Base-by-base conservation (phyloP, 2,113 vertebrate genomes). In the Myotis yumanensis region DNA sequence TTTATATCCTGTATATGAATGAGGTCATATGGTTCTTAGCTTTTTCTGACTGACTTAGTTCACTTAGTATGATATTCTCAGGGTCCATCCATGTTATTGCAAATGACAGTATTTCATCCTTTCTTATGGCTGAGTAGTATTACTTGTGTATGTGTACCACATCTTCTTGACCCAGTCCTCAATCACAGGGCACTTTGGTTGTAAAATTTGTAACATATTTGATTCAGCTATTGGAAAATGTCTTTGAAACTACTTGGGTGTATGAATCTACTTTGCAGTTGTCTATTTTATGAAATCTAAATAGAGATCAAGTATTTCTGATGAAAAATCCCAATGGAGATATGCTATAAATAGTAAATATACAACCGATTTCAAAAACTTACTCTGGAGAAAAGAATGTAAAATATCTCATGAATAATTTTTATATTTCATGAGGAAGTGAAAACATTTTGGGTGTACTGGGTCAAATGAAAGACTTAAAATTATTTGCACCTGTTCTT, bases 401-500 rank as follows among this genome's bases (percentile, higher is more conserved):
- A 43, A 94, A 68, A 37, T 22, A 32, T 32, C 32, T 83, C 32
- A 75, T 46, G 86, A 71, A 52, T 69, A 28, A 28, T 52, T 89
- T 72, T 85, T 85, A 32, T 76, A 18, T 73, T 66, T n/a, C 7
- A 40, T 25, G 14, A 87, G 81, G 17, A 86, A 37, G 37, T 82
- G 35, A 40, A 75, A 77, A 57, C 71, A 76, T 69, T 37, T 86
- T 66, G 18, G 32, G 6, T 76, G 16, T 43, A 14, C 25, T 57
- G 51, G 71, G 18, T 71, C 85, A 76, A 46, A 80, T 82, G 77
- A 59, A 68, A 64, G 83, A 86, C 0, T 54, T 76, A 48, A 90
- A 51, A 57, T 79, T 90, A 87, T 57, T 93, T 93, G 89, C 28
- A 68, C 75, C 54, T 82, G 7, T 68, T 76, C 80, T 73, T 87